Conservation (phyloP, 1,140 invertebrate genomes). For the Phymastichus coffea region DNA sequence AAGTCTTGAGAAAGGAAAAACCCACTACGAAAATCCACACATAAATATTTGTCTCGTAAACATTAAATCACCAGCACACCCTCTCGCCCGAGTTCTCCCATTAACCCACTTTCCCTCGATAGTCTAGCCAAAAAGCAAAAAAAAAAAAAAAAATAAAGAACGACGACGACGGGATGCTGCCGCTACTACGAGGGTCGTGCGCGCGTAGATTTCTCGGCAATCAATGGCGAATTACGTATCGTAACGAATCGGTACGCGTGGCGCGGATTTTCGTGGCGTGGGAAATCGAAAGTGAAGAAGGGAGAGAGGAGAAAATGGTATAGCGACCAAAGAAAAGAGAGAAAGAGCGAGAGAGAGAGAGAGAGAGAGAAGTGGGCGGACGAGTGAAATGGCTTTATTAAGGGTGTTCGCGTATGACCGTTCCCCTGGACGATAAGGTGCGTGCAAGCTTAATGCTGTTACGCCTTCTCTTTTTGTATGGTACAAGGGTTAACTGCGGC, state of each 20-base stretch:
- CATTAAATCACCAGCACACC: too few species aligned
- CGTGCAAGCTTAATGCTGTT: too few species aligned
- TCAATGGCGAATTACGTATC: slow-evolving; percentile 33
- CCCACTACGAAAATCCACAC: too few species aligned
- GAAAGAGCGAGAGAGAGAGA: background rate
- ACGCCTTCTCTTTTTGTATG: too few species aligned
- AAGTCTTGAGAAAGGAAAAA: too few species aligned
- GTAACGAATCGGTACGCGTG: slow-evolving; percentile 34
- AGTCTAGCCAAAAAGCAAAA: background rate
- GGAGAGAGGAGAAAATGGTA: background rate
- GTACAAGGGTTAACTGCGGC: too few species aligned
- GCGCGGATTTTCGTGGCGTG: slow-evolving; percentile 26
- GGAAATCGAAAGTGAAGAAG: background rate
- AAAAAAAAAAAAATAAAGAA: slow-evolving; percentile 4
- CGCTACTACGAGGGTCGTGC: too few species aligned
- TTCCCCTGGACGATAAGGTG: too few species aligned
- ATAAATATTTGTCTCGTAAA: too few species aligned
- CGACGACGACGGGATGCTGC: too few species aligned
- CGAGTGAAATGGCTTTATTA: slow-evolving; percentile 25
- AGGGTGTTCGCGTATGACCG: slow-evolving; percentile 1
- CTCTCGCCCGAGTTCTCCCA: background rate
- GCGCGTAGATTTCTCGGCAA: slow-evolving; percentile 34
- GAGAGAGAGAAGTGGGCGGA: background rate
- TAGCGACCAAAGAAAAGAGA: background rate
- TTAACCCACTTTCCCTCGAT: background rate